Evolutionary conservation across 2,797 vertebrate genomes (phyloP).

Genomic region (Anomalospiza imberbis): DNA sequence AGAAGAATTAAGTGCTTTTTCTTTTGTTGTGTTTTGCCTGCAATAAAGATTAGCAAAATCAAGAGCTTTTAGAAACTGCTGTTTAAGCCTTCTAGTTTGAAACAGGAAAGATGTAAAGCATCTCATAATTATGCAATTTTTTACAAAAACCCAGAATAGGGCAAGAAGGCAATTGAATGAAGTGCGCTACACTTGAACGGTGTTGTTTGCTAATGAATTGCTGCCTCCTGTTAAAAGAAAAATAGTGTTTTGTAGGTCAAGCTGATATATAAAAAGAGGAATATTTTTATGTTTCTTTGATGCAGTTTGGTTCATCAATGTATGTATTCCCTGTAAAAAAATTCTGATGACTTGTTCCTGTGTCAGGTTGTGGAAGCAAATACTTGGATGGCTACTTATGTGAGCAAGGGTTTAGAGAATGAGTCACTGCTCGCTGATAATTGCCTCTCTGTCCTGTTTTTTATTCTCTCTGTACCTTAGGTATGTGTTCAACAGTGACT

Average conservation of each 20-base stretch:
- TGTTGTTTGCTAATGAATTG: neutral
- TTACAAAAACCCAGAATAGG: neutral
- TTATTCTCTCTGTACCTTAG: neutral
- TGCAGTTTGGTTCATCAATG: neutral
- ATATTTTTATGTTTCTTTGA: neutral
- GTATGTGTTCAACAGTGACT: neutral
- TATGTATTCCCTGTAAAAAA: neutral
- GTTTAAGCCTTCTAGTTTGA: neutral
- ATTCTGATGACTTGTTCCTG: neutral
- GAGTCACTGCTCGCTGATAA: neutral
- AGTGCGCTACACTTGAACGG: fast-evolving
- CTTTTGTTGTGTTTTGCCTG: too few relatives aligned
- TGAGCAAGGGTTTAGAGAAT: neutral
- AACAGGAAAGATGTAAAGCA: neutral
- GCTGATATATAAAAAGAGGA: neutral
- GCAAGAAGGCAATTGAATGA: neutral
- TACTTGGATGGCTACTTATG: neutral
- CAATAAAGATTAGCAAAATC: neutral
- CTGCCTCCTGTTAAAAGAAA: neutral
- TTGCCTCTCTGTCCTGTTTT: neutral
- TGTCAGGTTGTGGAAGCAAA: neutral
- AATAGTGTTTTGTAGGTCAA: neutral
- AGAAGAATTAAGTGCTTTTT: neutral
- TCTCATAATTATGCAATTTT: neutral
- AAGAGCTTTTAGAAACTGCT: neutral